Percentiles rank a stretch among this genome's conserved stretches.
phyloP scores from a whole-genome alignment of 2,797 vertebrate species.

The Darevskia nairensis region DNA sequence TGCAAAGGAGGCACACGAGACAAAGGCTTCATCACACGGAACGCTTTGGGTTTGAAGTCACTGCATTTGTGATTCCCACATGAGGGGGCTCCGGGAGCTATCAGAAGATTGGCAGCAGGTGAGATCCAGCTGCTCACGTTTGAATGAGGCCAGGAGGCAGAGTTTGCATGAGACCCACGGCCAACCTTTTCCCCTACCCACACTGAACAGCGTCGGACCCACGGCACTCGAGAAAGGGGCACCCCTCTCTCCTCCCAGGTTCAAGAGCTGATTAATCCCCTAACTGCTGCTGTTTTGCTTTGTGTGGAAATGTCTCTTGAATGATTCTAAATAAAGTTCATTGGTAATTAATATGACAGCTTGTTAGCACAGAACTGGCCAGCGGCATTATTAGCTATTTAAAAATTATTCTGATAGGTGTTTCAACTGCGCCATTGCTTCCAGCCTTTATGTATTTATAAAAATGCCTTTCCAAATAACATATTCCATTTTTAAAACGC shows the following conservation, averaged over 20 bases:
- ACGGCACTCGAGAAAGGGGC: background rate
- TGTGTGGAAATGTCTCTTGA: background rate
- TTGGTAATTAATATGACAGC: background rate
- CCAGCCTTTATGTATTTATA: background rate
- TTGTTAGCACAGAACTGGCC: background rate
- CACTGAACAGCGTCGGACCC: background rate
- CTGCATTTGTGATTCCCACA: background rate
- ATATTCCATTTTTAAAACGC: background rate
- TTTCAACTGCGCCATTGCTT: background rate
- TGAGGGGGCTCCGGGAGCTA: background rate
- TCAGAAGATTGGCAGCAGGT: background rate
- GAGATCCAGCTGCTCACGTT: background rate
- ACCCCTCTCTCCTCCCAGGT: background rate
- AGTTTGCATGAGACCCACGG: rapidly evolving
- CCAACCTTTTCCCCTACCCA: background rate
- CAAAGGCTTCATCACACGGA: background rate
- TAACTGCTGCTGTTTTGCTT: background rate
- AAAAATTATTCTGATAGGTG: background rate
- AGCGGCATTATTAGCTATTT: background rate
- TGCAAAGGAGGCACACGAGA: background rate
- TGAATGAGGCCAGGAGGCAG: background rate
- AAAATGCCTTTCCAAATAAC: background rate
- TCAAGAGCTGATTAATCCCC: background rate
- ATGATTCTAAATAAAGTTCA: background rate
- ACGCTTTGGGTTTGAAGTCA: background rate